These are phyloP conservation scores for Frieseomelitta varia DNA, from an alignment of 1,140 invertebrate genomes.

Conservation along the genomic window DNA sequence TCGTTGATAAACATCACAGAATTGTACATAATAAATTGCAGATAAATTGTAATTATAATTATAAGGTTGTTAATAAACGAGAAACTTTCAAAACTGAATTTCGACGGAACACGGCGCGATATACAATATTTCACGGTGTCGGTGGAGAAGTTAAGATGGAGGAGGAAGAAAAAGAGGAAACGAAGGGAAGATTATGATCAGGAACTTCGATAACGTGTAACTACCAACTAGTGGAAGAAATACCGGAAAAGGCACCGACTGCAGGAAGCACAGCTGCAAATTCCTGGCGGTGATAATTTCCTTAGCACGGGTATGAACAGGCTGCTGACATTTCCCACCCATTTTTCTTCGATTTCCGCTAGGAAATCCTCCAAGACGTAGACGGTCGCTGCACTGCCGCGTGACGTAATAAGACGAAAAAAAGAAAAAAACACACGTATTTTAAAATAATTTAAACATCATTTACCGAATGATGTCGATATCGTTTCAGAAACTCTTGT, in stretches of 20 bases:
- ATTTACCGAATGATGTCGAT: background rate
- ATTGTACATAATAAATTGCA: no score
- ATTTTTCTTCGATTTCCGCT: conserved; percentile 55
- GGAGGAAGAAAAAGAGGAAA: background rate
- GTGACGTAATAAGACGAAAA: background rate
- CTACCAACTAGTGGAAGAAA: conserved; percentile 43
- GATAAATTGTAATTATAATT: no score
- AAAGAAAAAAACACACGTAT: background rate
- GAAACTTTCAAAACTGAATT: no score
- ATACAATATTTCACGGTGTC: background rate
- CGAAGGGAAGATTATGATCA: conserved; percentile 58
- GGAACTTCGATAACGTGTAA: conserved; percentile 53
- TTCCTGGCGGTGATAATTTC: conserved; percentile 64
- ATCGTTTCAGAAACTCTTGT: background rate
- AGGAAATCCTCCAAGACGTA: background rate
- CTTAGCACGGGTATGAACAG: conserved; percentile 46
- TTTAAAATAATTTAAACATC: background rate
- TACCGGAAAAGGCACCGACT: conserved; percentile 57
- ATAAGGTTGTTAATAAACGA: no score
- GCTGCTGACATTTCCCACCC: conserved; percentile 54
- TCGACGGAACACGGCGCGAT: background rate
- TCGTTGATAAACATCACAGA: no score
- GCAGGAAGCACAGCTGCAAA: conserved; percentile 60
- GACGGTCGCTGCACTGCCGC: background rate
- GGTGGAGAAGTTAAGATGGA: background rate